These are phyloP conservation scores for Rhizomys pruinosus DNA, from an alignment of 2,113 vertebrate genomes.

Conservation along the genomic window DNA sequence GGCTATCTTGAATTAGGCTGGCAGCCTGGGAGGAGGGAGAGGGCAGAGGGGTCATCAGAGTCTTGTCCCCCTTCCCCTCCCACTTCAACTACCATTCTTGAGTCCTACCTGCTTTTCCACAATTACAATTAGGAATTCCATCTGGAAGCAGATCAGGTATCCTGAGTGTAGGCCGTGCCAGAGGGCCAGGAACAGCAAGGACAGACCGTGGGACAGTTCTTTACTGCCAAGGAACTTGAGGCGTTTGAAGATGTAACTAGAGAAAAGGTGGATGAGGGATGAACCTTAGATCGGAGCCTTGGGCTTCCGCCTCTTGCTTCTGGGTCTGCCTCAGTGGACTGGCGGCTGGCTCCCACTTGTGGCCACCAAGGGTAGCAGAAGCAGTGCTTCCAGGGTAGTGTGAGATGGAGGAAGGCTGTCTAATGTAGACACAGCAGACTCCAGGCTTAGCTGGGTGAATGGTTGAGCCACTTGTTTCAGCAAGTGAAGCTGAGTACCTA, in stretches of 20 bases:
- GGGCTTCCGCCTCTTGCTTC: neutral
- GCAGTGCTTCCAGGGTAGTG: neutral
- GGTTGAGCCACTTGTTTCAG: neutral
- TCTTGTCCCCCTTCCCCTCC: fast-evolving
- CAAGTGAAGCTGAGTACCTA: neutral
- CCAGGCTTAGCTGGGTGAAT: neutral
- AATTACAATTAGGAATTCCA: conserved; percentile 96
- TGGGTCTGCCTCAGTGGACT: neutral
- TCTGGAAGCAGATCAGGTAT: conserved; percentile 97
- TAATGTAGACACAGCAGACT: neutral
- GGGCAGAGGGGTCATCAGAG: too few relatives aligned
- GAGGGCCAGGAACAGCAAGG: conserved; percentile 93
- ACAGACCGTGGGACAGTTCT: conserved; percentile 91
- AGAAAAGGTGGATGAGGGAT: conserved; percentile 56
- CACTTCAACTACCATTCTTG: neutral
- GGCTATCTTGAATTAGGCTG: conserved; percentile 91
- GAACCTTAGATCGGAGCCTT: neutral
- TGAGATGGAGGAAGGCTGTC: neutral
- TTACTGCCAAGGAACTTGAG: conserved; percentile 96
- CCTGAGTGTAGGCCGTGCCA: conserved; percentile 98
- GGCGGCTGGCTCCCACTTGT: neutral
- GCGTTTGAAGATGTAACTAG: conserved; percentile 95
- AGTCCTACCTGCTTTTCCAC: conserved; percentile 93
- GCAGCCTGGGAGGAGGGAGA: conserved; percentile 85
- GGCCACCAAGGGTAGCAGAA: neutral